A percentile compares a stretch with the other conserved stretches of the same genome.
phyloP scores from a whole-genome alignment of 2,888 invertebrate species.

The Sesia bembeciformis region DNA sequence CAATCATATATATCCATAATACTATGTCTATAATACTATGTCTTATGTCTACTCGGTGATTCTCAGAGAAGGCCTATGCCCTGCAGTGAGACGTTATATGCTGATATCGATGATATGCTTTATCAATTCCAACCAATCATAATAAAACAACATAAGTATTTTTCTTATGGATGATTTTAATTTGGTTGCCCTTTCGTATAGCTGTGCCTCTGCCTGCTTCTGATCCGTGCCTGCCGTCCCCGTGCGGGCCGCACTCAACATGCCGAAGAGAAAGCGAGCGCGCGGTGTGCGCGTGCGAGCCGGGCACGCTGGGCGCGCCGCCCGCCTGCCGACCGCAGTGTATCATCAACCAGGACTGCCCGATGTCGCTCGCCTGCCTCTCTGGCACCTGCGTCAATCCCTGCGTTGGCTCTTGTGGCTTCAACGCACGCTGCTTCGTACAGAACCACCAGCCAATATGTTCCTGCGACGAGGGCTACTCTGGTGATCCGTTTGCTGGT shows the following conservation, averaged over 20 bases:
- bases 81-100: no score
- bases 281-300: conserved; percentile 82
- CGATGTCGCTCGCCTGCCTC: conserved; percentile 81
- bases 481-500: conserved; percentile 86
- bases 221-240: conserved; percentile 80
- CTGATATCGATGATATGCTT: no score
- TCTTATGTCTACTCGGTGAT: no score
- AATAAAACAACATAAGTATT: no score
- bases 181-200: background rate
- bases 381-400: conserved; percentile 83
- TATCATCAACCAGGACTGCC: conserved; percentile 85
- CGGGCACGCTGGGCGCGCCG: conserved; percentile 85
- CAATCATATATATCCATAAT: no score
- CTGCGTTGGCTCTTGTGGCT: conserved; percentile 83
- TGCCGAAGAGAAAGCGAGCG: conserved; percentile 77
- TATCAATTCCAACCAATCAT: no score
- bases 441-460: conserved; percentile 86
- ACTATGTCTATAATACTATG: no score
- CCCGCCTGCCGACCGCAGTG: conserved; percentile 86
- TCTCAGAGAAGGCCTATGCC: no score
- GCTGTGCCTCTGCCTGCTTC: conserved; percentile 8
- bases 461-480: conserved; percentile 81
- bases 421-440: conserved; percentile 82
- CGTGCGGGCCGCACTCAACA: conserved; percentile 79
- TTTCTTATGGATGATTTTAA: no score